Evolutionary conservation across 1,140 invertebrate genomes (phyloP), one percentile per base, ranked within the genome.

Genomic region (Armadillidium nasatum): DNA sequence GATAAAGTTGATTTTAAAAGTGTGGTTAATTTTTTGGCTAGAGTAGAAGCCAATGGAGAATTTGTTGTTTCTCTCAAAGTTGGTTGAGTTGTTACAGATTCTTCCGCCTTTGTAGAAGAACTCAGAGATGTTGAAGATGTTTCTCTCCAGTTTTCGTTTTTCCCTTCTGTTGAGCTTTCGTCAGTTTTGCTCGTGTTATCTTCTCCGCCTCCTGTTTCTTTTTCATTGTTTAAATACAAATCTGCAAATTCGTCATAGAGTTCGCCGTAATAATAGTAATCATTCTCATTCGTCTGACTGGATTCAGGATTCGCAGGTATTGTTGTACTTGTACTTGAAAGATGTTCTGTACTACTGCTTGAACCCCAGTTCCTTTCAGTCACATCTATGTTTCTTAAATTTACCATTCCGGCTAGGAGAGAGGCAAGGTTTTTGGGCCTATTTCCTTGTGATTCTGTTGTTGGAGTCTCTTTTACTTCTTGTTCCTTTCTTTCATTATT

Each of bases 201-300:
- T 60, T 60, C 50, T 19, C 19, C 19, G 11, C 7, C 19, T 60
- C 50, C 50, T 19, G 1, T 13, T 60, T 60, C 19, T 15, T 19
- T 60, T 60, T 19, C 50, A 13, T 7, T 19, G 7, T 60, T 19
- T 1, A 15, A 7, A 60, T 60, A 60, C 50, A 60, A 15, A 19
- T 60, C 50, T 60, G 19, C 50, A 60, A 60, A 60, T 19, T 60
- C 50, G 19, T 60, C 50, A 60, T 60, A 60, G 11, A 60, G 50
- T 60, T 60, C 50, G 2, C 19, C 50, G 7, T 60, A 60, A 60
- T 60, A 60, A 19, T 60, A 13, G 11, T 13, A 60, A 19, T 13
- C 19, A 60, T 19, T 19, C 11, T 13, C 11, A 60, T 60, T 4
- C 4, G 11, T 19, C 7, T 15, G 2, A 19, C 11, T 60, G 7